Evolutionary conservation across 2,888 invertebrate species (phyloP).

Genomic region (Pocota personata): DNA sequence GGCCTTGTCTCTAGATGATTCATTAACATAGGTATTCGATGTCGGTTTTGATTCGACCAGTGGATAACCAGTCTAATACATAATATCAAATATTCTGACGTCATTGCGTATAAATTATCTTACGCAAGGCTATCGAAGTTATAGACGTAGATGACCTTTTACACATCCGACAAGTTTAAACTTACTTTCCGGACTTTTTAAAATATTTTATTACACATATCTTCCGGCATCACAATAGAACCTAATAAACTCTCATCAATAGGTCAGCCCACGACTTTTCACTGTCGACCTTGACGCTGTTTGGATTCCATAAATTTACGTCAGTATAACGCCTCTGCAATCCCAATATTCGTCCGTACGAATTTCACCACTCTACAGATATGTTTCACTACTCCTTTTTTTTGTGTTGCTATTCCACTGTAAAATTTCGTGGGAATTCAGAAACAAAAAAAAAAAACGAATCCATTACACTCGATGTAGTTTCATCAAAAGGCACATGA

Average conservation of each 20-base stretch:
- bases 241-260: not conserved
- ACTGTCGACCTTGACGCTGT: not conserved
- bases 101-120: too few relatives aligned
- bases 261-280: not conserved
- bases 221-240: not conserved
- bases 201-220: too few relatives aligned
- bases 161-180: too few relatives aligned
- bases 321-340: not conserved
- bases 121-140: too few relatives aligned
- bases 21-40: too few relatives aligned
- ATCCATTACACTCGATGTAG: constrained; percentile 26
- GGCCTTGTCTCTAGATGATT: too few relatives aligned
- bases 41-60: too few relatives aligned
- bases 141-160: too few relatives aligned
- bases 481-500: constrained; percentile 52
- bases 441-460: not conserved
- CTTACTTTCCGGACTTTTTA: too few relatives aligned
- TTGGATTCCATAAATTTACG: not conserved
- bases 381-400: not conserved
- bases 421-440: constrained; percentile 1
- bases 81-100: too few relatives aligned
- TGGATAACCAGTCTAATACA: too few relatives aligned
- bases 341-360: not conserved
- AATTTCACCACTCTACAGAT: constrained; percentile 12
- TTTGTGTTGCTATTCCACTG: not conserved